phyloP scores from a whole-genome alignment of 1,140 invertebrate genomes.

The Brachionus rubens region DNA sequence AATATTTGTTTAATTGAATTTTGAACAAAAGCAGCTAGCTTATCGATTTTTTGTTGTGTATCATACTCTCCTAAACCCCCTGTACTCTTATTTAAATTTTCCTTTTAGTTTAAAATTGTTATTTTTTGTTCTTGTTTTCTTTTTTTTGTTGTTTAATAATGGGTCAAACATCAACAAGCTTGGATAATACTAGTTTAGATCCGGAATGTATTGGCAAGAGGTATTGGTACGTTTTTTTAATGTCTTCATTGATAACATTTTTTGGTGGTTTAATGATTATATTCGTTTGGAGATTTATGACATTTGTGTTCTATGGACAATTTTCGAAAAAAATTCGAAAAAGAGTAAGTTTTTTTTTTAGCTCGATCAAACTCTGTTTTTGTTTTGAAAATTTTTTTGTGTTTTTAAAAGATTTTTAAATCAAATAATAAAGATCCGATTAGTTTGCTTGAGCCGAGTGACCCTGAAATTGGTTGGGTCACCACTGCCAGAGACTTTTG shows the following conservation, averaged over 20 bases:
- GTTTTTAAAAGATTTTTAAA: background rate
- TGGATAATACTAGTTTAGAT: slow-evolving; percentile 43
- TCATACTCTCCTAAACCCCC: too few relatives aligned
- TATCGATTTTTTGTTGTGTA: too few relatives aligned
- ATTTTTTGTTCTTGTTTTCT: too few relatives aligned
- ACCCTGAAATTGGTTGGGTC: slow-evolving; percentile 40
- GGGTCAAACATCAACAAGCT: slow-evolving; percentile 31
- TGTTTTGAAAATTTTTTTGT: background rate
- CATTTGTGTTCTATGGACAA: slow-evolving; percentile 12
- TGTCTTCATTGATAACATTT: slow-evolving; percentile 22
- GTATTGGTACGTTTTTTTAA: slow-evolving; percentile 44
- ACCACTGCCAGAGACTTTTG: slow-evolving; percentile 32
- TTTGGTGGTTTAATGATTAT: slow-evolving; percentile 40
- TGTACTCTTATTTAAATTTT: too few relatives aligned
- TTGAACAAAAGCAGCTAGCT: too few relatives aligned
- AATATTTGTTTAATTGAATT: too few relatives aligned
- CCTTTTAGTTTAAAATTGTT: too few relatives aligned
- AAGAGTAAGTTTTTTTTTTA: background rate
- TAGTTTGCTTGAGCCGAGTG: background rate
- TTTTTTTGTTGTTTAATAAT: background rate
- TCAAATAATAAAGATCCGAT: background rate
- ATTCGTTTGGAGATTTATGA: slow-evolving; percentile 34
- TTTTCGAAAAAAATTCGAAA: slow-evolving; percentile 29
- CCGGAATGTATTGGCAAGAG: slow-evolving; percentile 42
- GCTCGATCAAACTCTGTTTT: too few relatives aligned